A percentile compares a stretch with the other conserved stretches of the same genome.
Conservation (phyloP, 2,888 invertebrate species). For the Hesperia comma region DNA sequence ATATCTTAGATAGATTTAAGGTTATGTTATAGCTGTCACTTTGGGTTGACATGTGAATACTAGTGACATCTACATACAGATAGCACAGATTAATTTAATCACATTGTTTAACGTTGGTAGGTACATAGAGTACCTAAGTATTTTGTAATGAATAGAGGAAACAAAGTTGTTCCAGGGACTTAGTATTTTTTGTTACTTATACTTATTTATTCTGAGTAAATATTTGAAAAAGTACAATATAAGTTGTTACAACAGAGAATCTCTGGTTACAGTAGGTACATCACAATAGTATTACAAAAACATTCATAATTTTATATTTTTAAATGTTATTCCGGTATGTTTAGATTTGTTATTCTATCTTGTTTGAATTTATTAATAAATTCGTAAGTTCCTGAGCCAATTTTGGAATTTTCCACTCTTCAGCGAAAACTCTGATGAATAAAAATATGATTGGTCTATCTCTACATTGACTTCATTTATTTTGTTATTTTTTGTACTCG, state of each 20-base stretch:
- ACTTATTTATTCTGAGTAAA: neutral
- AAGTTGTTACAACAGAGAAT: slow-evolving; percentile 10
- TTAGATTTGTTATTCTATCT: slow-evolving; percentile 3
- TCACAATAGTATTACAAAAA: slow-evolving; percentile 7
- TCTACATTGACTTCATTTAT: neutral
- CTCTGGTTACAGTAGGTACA: too few species aligned
- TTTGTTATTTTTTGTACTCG: slow-evolving; percentile 17
- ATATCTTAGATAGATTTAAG: slow-evolving; percentile 41
- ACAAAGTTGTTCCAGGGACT: slow-evolving; percentile 27
- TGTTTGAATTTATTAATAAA: slow-evolving; percentile 10
- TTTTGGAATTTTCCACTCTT: slow-evolving; percentile 6
- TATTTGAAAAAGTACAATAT: slow-evolving; percentile 20
- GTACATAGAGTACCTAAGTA: neutral
- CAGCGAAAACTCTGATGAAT: neutral
- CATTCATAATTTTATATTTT: neutral
- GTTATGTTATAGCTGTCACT: slow-evolving; percentile 9
- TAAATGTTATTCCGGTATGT: neutral
- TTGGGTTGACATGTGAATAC: slow-evolving; percentile 17
- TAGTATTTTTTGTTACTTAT: slow-evolving; percentile 19
- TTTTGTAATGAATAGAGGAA: neutral
- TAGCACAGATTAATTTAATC: neutral
- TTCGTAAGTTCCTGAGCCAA: slow-evolving; percentile 24
- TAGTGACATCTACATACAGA: slow-evolving; percentile 6
- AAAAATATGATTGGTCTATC: neutral
- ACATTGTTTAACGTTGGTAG: neutral